Evolutionary conservation across 2,113 vertebrate species (phyloP).

Genomic region (Phyllostomus hastatus): DNA sequence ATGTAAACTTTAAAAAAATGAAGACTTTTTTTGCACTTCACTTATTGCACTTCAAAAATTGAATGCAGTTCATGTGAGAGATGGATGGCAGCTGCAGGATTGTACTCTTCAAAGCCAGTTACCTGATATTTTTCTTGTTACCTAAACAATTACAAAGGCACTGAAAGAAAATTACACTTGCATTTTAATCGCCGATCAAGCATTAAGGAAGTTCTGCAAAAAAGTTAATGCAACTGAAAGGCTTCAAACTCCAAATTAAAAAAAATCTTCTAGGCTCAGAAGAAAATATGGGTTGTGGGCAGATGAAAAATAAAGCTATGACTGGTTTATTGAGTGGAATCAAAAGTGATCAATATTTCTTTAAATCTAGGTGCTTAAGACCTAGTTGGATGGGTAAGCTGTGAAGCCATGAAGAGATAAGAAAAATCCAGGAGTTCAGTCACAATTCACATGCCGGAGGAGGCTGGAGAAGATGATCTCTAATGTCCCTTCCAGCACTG

Average conservation of each 20-base stretch:
- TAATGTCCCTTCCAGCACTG: not conserved
- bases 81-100: slow-evolving; percentile 56
- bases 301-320: slow-evolving; percentile 72
- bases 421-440: not conserved
- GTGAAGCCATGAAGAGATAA: not conserved
- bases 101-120: slow-evolving; percentile 72
- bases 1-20: slow-evolving; percentile 66
- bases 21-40: no score
- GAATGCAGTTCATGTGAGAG: slow-evolving; percentile 62
- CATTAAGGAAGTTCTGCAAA: slow-evolving; percentile 68
- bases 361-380: slow-evolving; percentile 49
- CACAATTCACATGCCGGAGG: not conserved
- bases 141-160: slow-evolving; percentile 66
- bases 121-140: slow-evolving; percentile 62
- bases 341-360: slow-evolving; percentile 59
- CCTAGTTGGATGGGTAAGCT: not conserved
- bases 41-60: slow-evolving; percentile 68
- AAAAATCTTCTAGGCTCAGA: slow-evolving; percentile 61
- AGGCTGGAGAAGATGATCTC: not conserved
- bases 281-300: slow-evolving; percentile 74
- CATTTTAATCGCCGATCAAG: slow-evolving; percentile 66
- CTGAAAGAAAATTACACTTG: slow-evolving; percentile 74
- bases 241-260: not conserved
- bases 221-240: not conserved
- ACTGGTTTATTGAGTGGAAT: slow-evolving; percentile 70